Percentiles rank a stretch among this genome's conserved stretches.
Evolutionary conservation across 1,140 invertebrate genomes (phyloP).

Genomic region (Monochamus saltuarius): DNA sequence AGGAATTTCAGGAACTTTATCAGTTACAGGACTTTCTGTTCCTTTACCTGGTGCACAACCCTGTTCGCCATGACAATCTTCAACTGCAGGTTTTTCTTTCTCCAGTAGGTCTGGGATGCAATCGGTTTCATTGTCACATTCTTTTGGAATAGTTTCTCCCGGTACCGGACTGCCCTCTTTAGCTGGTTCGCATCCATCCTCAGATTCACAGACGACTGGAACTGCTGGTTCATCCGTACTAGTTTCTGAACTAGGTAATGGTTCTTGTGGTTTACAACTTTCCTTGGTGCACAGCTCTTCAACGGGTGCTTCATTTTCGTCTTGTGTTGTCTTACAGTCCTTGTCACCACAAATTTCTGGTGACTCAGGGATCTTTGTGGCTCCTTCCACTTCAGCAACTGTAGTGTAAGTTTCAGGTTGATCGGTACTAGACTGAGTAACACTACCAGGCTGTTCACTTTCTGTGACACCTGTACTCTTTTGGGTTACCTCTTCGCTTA

Average conservation of each 20-base stretch:
- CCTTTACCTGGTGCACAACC: too few species aligned
- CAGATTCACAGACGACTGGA: too few species aligned
- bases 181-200: neutral
- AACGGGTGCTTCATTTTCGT: constrained; percentile 22
- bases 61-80: neutral
- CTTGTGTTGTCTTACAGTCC: neutral
- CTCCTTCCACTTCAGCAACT: too few species aligned
- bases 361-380: too few species aligned
- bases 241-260: neutral
- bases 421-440: neutral
- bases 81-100: constrained; percentile 7
- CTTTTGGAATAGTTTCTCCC: neutral
- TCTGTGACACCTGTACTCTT: constrained; percentile 5
- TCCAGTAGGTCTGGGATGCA: neutral
- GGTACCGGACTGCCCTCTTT: constrained; percentile 10
- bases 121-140: neutral
- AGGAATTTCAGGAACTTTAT: neutral
- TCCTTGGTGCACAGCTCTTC: constrained; percentile 21
- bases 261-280: constrained; percentile 11
- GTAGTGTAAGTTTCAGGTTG: too few species aligned
- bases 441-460: constrained; percentile 29
- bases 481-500: constrained; percentile 1
- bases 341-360: too few species aligned
- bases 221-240: too few species aligned
- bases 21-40: too few species aligned